Percentiles rank a stretch among this genome's conserved stretches.
phyloP scores from a whole-genome alignment of 2,797 vertebrate species.

The Astyanax mexicanus region DNA sequence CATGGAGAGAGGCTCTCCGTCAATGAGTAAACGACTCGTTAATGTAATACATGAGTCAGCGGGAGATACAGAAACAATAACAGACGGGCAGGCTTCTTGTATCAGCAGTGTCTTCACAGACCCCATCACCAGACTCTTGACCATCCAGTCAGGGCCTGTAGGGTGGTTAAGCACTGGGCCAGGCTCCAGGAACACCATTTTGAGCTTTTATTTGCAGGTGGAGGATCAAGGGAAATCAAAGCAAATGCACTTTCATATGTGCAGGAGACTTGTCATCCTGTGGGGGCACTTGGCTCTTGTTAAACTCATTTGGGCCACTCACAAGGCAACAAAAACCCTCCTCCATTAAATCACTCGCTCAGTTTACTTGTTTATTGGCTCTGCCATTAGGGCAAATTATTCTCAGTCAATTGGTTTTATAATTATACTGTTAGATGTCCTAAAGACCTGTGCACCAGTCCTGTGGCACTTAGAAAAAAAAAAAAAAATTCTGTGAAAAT shows the following conservation, averaged over 20 bases:
- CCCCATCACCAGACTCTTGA: not conserved
- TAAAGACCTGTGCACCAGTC: constrained; percentile 43
- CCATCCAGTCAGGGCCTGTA: constrained; percentile 19
- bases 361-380: constrained; percentile 68
- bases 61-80: constrained; percentile 60
- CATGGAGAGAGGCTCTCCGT: constrained; percentile 75
- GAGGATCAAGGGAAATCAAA: constrained; percentile 72
- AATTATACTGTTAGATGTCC: constrained; percentile 64
- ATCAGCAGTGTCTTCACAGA: constrained; percentile 30
- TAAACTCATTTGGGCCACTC: constrained; percentile 66
- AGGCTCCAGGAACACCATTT: constrained; percentile 49
- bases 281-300: constrained; percentile 60
- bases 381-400: constrained; percentile 69
- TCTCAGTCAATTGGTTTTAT: constrained; percentile 69
- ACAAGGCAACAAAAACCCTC: constrained; percentile 59
- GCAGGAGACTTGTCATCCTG: constrained; percentile 63
- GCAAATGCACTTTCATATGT: constrained; percentile 66
- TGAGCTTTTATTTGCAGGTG: constrained; percentile 66
- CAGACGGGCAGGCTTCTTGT: constrained; percentile 58
- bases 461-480: constrained; percentile 35
- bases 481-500: constrained; percentile 27
- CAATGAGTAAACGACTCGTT: constrained; percentile 70
- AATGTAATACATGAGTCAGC: constrained; percentile 72
- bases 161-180: constrained; percentile 39
- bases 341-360: constrained; percentile 66